Percentiles rank a stretch among this genome's conserved stretches.
These are phyloP conservation scores for Cartodere bifasciata DNA, from an alignment of 2,888 invertebrate genomes.

Conservation along the genomic window DNA sequence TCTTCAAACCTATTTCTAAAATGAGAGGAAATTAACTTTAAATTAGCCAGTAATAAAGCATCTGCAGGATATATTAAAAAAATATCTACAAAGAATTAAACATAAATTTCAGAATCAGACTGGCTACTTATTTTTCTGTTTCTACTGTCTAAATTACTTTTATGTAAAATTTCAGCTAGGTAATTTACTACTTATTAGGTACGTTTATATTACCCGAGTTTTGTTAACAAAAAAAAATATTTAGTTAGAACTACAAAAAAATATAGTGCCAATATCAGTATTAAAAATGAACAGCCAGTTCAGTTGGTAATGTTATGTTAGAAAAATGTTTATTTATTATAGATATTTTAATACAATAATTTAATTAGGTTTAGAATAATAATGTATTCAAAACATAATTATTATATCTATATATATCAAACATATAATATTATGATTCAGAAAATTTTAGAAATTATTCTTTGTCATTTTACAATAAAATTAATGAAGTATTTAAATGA, in stretches of 20 bases:
- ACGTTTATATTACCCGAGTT: too few relatives aligned
- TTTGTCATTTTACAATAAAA: slow-evolving; percentile 63
- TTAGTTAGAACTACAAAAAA: too few relatives aligned
- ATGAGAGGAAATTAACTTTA: too few relatives aligned
- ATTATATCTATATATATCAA: slow-evolving; percentile 34
- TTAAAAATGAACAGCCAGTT: slow-evolving; percentile 33
- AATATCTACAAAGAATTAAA: too few relatives aligned
- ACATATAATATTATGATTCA: slow-evolving; percentile 31
- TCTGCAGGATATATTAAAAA: slow-evolving; percentile 4
- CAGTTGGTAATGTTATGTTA: slow-evolving; percentile 23
- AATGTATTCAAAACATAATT: slow-evolving; percentile 35
- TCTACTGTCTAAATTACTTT: not conserved
- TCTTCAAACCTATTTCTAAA: too few relatives aligned
- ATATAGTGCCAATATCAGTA: slow-evolving; percentile 36
- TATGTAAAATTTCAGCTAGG: not conserved
- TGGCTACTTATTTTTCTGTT: too few relatives aligned
- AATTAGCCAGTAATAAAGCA: too few relatives aligned
- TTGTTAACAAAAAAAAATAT: too few relatives aligned
- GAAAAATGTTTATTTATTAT: slow-evolving; percentile 13
- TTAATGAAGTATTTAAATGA: too few relatives aligned
- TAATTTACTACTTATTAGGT: too few relatives aligned
- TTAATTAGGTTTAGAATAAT: slow-evolving; percentile 24
- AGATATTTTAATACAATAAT: slow-evolving; percentile 14
- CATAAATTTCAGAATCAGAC: too few relatives aligned
- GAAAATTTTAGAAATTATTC: slow-evolving; percentile 56